These are phyloP conservation scores for Cecropterus lyciades DNA, from an alignment of 1,140 invertebrate species.

Conservation along the genomic window DNA sequence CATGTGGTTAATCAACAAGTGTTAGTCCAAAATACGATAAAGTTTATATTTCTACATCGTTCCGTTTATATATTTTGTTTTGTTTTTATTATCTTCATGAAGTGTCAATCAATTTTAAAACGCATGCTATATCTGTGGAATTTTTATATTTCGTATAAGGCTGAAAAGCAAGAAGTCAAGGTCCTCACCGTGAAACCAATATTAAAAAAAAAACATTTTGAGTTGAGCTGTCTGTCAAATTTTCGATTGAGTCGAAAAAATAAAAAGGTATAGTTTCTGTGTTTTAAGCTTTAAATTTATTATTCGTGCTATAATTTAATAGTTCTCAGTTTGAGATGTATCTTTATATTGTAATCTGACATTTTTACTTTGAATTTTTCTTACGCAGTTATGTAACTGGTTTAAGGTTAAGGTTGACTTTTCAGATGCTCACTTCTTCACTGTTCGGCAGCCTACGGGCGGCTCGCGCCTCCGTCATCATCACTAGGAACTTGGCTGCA, in stretches of 20 bases:
- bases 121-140: no score
- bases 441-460: conserved; percentile 66
- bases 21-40: no score
- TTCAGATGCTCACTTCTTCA: conserved; percentile 79
- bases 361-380: conserved; percentile 33
- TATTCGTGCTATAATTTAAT: conserved; percentile 3
- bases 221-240: conserved; percentile 12
- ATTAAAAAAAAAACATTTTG: no score
- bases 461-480: conserved; percentile 67
- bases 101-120: no score
- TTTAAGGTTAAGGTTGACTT: conserved; percentile 64
- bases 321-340: neutral
- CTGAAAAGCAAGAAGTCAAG: no score
- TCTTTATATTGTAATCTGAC: neutral
- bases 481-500: conserved; percentile 87
- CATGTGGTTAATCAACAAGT: no score
- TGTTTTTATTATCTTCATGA: no score
- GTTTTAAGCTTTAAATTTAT: neutral
- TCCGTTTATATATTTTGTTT: no score
- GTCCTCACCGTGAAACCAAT: no score
- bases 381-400: conserved; percentile 68
- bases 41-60: no score
- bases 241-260: conserved; percentile 18
- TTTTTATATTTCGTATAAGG: no score
- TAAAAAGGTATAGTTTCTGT: conserved; percentile 25